A percentile compares a stretch with the other conserved stretches of the same genome.
Conservation (phyloP, 2,888 invertebrate species). For the Cylloceria caligata region DNA sequence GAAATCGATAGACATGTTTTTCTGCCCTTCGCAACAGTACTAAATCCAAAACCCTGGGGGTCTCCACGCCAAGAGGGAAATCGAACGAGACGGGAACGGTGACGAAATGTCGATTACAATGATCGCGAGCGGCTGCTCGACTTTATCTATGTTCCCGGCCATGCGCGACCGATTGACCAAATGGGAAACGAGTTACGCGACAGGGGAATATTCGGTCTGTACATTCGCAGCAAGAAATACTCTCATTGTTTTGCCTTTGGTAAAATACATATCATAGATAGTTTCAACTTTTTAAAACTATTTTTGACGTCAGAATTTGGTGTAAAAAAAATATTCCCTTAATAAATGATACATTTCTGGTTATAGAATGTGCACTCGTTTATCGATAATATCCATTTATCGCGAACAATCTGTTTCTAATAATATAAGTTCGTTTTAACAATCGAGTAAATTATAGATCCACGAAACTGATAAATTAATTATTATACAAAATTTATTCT, state of each 20-base stretch:
- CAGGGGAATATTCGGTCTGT: conserved; percentile 5
- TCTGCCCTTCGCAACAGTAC: neutral
- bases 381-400: no score
- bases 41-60: neutral
- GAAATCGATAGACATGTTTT: conserved; percentile 1
- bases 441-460: no score
- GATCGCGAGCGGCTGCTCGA: conserved; percentile 19
- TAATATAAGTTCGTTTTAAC: no score
- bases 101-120: conserved; percentile 38
- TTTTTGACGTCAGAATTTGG: no score
- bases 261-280: no score
- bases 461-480: no score
- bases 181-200: conserved; percentile 29
- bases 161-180: conserved; percentile 20
- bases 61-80: neutral
- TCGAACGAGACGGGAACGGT: conserved; percentile 10
- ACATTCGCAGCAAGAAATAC: neutral
- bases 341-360: no score
- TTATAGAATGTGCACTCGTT: no score
- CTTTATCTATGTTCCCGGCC: conserved; percentile 30
- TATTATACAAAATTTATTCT: no score
- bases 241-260: neutral
- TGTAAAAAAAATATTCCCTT: no score
- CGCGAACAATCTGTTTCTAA: no score
- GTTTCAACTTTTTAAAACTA: no score